Conservation (phyloP, 1,140 invertebrate genomes). For the Drosophila mayri region DNA sequence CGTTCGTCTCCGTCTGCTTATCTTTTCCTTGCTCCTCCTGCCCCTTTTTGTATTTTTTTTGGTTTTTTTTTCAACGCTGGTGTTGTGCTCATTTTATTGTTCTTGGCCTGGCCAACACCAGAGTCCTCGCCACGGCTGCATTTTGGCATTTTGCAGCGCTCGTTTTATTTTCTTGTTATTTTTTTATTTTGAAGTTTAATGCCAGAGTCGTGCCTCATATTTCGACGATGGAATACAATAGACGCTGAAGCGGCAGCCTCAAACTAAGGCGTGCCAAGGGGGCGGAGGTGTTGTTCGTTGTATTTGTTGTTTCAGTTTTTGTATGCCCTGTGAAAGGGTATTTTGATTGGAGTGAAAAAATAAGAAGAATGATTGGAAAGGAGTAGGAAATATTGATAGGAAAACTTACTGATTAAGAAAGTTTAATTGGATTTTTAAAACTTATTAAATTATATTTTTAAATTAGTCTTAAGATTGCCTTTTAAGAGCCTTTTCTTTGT, state of each 20-base stretch:
- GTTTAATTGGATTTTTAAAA: not conserved
- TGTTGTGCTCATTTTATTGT: slow-evolving; percentile 70
- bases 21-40: slow-evolving; percentile 49
- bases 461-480: not conserved
- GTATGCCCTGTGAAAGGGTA: slow-evolving; percentile 14
- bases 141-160: slow-evolving; percentile 80
- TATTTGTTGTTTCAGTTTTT: slow-evolving; percentile 39
- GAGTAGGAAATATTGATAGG: not conserved
- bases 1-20: slow-evolving; percentile 67
- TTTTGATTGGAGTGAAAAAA: not conserved
- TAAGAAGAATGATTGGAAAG: not conserved
- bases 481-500: too few species aligned
- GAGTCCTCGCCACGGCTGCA: slow-evolving; percentile 71
- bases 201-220: slow-evolving; percentile 83
- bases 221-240: slow-evolving; percentile 82
- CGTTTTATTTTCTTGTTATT: slow-evolving; percentile 59
- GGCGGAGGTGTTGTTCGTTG: slow-evolving; percentile 69
- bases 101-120: slow-evolving; percentile 76
- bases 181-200: slow-evolving; percentile 74
- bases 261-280: slow-evolving; percentile 71
- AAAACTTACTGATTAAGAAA: not conserved
- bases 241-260: slow-evolving; percentile 45
- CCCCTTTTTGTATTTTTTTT: slow-evolving; percentile 9
- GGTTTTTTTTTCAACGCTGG: slow-evolving; percentile 21
- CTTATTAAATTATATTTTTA: not conserved